Evolutionary conservation across 2,888 invertebrate genomes (phyloP).

Genomic region (Tridacna crocea): DNA sequence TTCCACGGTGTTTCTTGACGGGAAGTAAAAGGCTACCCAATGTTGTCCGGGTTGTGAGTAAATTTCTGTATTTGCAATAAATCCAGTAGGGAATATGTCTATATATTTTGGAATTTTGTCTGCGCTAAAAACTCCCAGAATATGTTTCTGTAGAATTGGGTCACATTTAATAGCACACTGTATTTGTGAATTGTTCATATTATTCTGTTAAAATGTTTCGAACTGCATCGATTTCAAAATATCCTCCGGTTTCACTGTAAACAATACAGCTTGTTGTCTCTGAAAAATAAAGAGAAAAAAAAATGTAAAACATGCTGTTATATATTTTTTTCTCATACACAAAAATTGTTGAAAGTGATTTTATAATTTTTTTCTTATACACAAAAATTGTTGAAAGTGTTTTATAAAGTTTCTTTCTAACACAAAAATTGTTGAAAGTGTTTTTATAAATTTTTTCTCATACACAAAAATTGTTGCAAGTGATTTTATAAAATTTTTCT

Average conservation of each 20-base stretch:
- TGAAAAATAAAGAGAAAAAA: background rate
- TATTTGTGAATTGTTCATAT: conserved; percentile 40
- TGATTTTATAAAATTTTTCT: too few species aligned
- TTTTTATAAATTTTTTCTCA: background rate
- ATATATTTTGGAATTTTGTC: conserved; percentile 6
- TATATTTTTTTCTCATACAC: background rate
- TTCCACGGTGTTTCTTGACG: conserved; percentile 12
- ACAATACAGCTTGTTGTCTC: conserved; percentile 39
- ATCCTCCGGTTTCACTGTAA: conserved; percentile 41
- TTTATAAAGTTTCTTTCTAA: background rate
- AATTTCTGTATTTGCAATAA: conserved; percentile 30
- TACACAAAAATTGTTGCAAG: background rate
- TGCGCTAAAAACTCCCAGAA: conserved; percentile 10
- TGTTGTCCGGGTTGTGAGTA: conserved; percentile 22
- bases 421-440: background rate
- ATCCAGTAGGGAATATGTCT: background rate
- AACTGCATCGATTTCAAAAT: conserved; percentile 44
- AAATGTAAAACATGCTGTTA: background rate
- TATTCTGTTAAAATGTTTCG: conserved; percentile 36
- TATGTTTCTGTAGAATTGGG: conserved; percentile 2
- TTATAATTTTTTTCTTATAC: background rate
- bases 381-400: background rate
- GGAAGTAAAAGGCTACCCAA: conserved; percentile 32
- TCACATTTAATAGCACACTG: conserved; percentile 32
- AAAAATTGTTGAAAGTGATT: background rate